Base-by-base conservation (phyloP, 2,888 invertebrate species). In the Dyspetes luteomarginatus region DNA sequence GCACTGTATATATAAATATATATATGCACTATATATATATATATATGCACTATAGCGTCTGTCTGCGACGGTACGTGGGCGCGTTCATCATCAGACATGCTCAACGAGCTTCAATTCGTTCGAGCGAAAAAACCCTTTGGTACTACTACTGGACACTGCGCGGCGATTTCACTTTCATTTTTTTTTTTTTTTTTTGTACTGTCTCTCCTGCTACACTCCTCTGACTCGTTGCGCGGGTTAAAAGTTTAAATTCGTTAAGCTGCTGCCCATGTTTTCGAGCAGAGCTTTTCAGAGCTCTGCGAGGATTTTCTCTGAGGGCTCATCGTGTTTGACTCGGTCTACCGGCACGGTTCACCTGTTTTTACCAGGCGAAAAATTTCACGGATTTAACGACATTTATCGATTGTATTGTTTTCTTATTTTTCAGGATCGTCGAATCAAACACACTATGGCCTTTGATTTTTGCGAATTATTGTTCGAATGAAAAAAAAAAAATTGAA, bases 31-130 rank as follows among this genome's bases (percentile, higher is more conserved):
- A n/a, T n/a, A n/a, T n/a, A 68, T 41, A 41, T 30, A 62, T 2
- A 62, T 36, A 72, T 22, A 50, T 24, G 19, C 12, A 60, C n/a
- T 52, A 17, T 41, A 30, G 56, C 52, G 26, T 19, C 30, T 3
- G 81, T 77, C 48, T 68, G 55, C 15, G 50, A 41, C n/a, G 48
- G 55, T 52, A 50, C 48, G 76, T 77, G 64, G 76, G 81, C 56
- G 71, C 50, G 19, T 56, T 67, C 56, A 30, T 73, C 52, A 41
- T 58, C 67, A 62, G 64, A 64, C 68, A 45, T 28, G 19, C 43
- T 67, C 55, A 75, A 67, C 60, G 62, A 67, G 62, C 68, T 50
- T 71, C 73, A 76, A 82, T 84, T 82, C 58, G 77, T 65, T 76
- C 62, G 62, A 45, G 48, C 28, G 28, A 71, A 50, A 64, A 26